Percentiles rank a stretch among this genome's conserved stretches.
These are phyloP conservation scores for Struthidea cinerea DNA, from an alignment of 2,113 vertebrate species.

Conservation along the genomic window DNA sequence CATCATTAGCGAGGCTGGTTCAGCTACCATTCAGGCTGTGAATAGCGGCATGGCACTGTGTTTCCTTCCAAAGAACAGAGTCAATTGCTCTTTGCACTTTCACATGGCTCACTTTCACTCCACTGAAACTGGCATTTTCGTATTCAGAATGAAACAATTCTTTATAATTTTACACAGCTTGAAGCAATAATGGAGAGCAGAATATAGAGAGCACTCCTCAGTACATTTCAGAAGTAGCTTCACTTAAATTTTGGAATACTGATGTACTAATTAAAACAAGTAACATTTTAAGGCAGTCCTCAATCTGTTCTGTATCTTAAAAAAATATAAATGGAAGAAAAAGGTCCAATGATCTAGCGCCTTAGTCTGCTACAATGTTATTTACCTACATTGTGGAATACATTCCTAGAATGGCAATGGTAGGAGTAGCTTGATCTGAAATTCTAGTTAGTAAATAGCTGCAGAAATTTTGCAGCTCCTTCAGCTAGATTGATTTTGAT, in stretches of 20 bases:
- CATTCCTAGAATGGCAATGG: neutral
- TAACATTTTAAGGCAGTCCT: neutral
- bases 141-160: neutral
- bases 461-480: neutral
- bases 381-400: neutral
- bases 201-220: neutral
- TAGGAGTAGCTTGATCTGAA: neutral
- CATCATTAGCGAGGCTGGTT: neutral
- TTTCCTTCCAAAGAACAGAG: neutral
- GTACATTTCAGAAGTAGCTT: neutral
- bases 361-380: neutral
- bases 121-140: neutral
- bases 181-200: neutral
- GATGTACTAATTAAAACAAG: neutral
- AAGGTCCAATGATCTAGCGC: neutral
- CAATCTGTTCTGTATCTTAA: neutral
- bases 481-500: neutral
- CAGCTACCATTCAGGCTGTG: neutral
- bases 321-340: neutral
- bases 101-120: neutral
- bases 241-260: neutral
- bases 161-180: neutral
- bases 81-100: neutral
- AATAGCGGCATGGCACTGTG: neutral
- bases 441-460: neutral